phyloP scores from a whole-genome alignment of 2,113 vertebrate genomes.

The Hirundichthys speculiger region DNA sequence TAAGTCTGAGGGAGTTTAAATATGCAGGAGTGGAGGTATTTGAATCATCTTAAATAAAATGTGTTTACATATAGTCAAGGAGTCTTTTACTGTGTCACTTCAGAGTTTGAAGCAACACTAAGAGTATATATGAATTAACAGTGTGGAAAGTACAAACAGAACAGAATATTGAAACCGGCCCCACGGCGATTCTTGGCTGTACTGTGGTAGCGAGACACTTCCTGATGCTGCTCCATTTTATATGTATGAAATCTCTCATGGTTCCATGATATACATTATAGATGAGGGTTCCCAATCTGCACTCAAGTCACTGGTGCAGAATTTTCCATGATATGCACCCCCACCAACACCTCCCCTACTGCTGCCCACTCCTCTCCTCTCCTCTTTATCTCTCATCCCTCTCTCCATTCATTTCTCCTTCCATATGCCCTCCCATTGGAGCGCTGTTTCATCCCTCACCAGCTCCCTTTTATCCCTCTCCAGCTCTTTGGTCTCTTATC shows the following conservation, averaged over 20 bases:
- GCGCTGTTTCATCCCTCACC: constrained; percentile 66
- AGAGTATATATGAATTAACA: constrained; percentile 68
- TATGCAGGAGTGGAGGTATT: constrained; percentile 37
- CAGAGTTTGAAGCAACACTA: constrained; percentile 40
- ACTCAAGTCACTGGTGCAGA: constrained; percentile 74
- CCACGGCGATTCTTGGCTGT: constrained; percentile 55
- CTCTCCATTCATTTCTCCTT: constrained; percentile 57
- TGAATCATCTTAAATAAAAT: constrained; percentile 71
- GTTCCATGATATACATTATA: constrained; percentile 79
- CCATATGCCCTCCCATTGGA: constrained; percentile 71
- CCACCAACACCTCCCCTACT: constrained; percentile 24
- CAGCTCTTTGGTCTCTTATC: constrained; percentile 70
- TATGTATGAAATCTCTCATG: constrained; percentile 78
- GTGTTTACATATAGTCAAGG: constrained; percentile 71
- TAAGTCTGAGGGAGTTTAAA: background rate
- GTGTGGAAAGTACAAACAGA: constrained; percentile 73
- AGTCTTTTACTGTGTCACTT: constrained; percentile 72
- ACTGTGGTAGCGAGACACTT: constrained; percentile 67
- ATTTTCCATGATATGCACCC: constrained; percentile 68
- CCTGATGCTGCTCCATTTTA: constrained; percentile 73
- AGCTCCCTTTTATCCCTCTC: constrained; percentile 72
- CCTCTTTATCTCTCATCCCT: constrained; percentile 50
- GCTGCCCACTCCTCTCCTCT: constrained; percentile 51
- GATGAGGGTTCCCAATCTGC: constrained; percentile 76
- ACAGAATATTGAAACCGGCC: constrained; percentile 73